Evolutionary conservation across 2,888 invertebrate genomes (phyloP), one percentile per base, ranked within the genome.

Genomic region (Epinotia nisella): DNA sequence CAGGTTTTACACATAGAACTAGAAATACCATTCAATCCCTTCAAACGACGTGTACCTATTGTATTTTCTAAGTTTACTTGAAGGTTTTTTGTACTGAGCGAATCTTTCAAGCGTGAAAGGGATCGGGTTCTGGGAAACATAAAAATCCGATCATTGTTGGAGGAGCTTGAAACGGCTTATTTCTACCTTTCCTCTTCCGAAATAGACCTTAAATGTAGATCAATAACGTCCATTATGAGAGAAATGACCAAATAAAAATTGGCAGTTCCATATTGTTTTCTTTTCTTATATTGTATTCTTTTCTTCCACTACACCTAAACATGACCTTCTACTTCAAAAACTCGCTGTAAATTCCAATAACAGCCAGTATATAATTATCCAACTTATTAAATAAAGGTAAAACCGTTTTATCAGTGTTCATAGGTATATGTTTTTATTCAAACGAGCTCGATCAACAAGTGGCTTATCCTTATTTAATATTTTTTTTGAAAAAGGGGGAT

Each of bases 361-460:
- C 7, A 29, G 0, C 1, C 7, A 29, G 5, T 41, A 24, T 15
- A 15, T 29, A 24, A 24, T 29, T 56, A 15, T 56, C 21, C 1
- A 3, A 3, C 55, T 55, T 21, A 21, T 56, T n/a, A n/a, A n/a
- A n/a, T n/a, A n/a, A 24, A 29, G 19, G 15, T 15, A 24, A 15
- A 56, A 2, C 7, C 15, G 3, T 1, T 15, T 24, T n/a, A 24
- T 15, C 24, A 5, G 15, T 21, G 56, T 24, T 11, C 21, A 17
- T 9, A 19, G 15, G 51, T 53, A 55, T 41, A 39, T 51, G 58
- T 51, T 66, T 59, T 58, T 39, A 78, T 74, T 41, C 75, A 78
- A 80, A 76, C 77, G 51, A 75, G 76, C 41, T 58, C 70, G 78
- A 81, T 83, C 85, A 85, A 85, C 85, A 85, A 85, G 84, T 85